A percentile compares a stretch with the other conserved stretches of the same genome.
Evolutionary conservation across 2,888 invertebrate species (phyloP).

Genomic region (Druceiella hillmani): DNA sequence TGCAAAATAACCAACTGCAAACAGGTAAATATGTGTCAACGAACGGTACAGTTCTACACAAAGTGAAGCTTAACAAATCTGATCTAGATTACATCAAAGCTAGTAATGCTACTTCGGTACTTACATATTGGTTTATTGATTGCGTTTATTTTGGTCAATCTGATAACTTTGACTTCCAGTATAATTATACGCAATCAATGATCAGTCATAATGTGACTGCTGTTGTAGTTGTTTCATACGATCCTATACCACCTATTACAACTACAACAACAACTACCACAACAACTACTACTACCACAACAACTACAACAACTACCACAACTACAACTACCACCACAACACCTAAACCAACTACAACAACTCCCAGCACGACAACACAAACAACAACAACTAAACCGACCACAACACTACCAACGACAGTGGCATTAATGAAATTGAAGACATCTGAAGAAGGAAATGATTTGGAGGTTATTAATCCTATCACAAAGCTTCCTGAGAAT

Average conservation of each 20-base stretch:
- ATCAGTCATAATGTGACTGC: constrained; percentile 60
- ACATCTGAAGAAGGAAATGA: too few relatives aligned
- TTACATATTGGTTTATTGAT: constrained; percentile 76
- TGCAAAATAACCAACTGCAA: constrained; percentile 56
- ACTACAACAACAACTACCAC: constrained; percentile 46
- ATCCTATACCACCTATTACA: constrained; percentile 52
- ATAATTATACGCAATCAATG: constrained; percentile 59
- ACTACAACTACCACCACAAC: constrained; percentile 31
- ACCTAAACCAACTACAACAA: constrained; percentile 25
- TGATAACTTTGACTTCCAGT: constrained; percentile 53
- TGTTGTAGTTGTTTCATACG: constrained; percentile 64
- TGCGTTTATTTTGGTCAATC: constrained; percentile 64
- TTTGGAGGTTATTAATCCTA: too few relatives aligned
- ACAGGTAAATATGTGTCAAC: constrained; percentile 59
- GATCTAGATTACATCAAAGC: constrained; percentile 55
- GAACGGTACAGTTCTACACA: constrained; percentile 51
- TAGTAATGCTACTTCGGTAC: constrained; percentile 44
- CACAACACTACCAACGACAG: constrained; percentile 22
- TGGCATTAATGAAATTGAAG: constrained; percentile 23
- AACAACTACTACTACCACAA: constrained; percentile 40
- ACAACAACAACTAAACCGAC: constrained; percentile 28
- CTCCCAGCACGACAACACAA: constrained; percentile 27
- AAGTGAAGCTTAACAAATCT: constrained; percentile 51
- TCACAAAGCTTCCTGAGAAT: too few relatives aligned
- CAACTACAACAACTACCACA: constrained; percentile 38